Evolutionary conservation across 1,140 invertebrate species (phyloP).

Genomic region (Micrasema minimum): DNA sequence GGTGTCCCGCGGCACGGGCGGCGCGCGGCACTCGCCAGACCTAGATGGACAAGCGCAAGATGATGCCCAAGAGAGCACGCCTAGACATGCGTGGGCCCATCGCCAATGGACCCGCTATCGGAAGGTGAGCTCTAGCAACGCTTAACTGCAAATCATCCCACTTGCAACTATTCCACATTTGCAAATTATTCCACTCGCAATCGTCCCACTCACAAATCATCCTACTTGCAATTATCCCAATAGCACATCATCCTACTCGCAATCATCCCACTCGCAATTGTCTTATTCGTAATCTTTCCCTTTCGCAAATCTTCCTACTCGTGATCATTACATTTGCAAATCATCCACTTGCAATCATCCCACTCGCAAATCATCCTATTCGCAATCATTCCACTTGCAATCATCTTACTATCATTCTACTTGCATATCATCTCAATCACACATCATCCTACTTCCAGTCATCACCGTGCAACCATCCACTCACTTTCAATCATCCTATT

Average conservation of each 20-base stretch:
- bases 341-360: neutral
- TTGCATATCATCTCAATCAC: too few species aligned
- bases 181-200: neutral
- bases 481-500: too few species aligned
- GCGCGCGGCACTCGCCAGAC: slow-evolving; percentile 43
- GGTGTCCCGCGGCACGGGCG: slow-evolving; percentile 32
- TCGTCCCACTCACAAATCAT: neutral
- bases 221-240: neutral
- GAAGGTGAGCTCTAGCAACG: slow-evolving; percentile 66
- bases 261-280: too few species aligned
- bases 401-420: too few species aligned
- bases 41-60: slow-evolving; percentile 72
- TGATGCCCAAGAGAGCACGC: slow-evolving; percentile 73
- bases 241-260: neutral
- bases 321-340: neutral
- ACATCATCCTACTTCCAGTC: too few species aligned
- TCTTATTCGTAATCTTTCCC: neutral
- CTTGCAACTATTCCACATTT: neutral
- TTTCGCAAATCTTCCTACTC: neutral
- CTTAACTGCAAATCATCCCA: neutral
- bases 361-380: too few species aligned
- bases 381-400: too few species aligned
- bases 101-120: slow-evolving; percentile 81
- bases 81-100: slow-evolving; percentile 74
- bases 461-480: too few species aligned